A percentile compares a stretch with the other conserved stretches of the same genome.
Evolutionary conservation across 2,888 invertebrate species (phyloP).

Genomic region (Tenthredo distinguenda): DNA sequence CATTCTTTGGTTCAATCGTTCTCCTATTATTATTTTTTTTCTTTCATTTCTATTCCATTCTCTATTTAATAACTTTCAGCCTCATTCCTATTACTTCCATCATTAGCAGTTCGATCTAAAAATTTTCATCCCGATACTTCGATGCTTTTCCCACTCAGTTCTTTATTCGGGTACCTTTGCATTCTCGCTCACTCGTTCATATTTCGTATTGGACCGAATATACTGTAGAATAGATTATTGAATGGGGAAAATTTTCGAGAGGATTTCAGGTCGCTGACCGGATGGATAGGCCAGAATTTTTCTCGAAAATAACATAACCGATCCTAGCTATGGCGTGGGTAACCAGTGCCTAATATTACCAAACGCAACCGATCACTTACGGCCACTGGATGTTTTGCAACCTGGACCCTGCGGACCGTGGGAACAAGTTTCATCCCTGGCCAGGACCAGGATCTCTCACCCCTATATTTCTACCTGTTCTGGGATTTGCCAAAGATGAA

Average conservation of each 20-base stretch:
- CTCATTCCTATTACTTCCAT: background rate
- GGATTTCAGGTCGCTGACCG: constrained; percentile 49
- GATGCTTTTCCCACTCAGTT: background rate
- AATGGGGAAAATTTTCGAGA: constrained; percentile 31
- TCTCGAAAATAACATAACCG: constrained; percentile 45
- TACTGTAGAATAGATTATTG: constrained; percentile 1
- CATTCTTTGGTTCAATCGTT: constrained; percentile 20
- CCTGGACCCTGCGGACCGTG: constrained; percentile 63
- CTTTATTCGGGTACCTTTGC: background rate
- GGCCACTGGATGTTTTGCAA: constrained; percentile 66
- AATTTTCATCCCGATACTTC: constrained; percentile 1
- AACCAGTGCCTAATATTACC: constrained; percentile 48
- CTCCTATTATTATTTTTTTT: background rate
- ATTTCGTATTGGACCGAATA: background rate
- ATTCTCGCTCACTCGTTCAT: background rate
- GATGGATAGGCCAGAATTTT: constrained; percentile 32
- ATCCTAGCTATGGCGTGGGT: constrained; percentile 33
- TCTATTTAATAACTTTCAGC: constrained; percentile 36
- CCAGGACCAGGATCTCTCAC: constrained; percentile 59
- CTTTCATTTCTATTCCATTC: constrained; percentile 20
- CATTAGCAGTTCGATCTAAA: background rate
- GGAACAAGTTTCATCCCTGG: constrained; percentile 62
- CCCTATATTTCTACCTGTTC: constrained; percentile 69
- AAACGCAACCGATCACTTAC: constrained; percentile 52
- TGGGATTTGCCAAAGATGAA: constrained; percentile 70